Percentiles rank a stretch among this genome's conserved stretches.
phyloP scores from a whole-genome alignment of 1,140 invertebrate genomes.

The Ditylenchus dipsaci region DNA sequence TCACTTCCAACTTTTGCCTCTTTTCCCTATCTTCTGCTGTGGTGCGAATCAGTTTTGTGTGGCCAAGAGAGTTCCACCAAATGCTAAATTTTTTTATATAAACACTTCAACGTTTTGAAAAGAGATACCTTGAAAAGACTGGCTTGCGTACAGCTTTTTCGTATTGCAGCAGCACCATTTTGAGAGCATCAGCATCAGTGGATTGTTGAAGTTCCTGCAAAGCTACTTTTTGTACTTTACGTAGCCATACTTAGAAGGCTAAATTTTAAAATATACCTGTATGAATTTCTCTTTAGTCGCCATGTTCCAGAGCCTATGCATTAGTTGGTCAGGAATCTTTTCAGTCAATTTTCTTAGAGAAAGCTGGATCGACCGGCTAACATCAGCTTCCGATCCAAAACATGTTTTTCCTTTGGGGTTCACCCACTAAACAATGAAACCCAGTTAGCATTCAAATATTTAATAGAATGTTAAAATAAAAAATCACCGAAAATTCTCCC shows the following conservation, averaged over 20 bases:
- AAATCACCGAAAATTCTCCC: slow-evolving; percentile 39
- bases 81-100: not conserved
- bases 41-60: slow-evolving; percentile 30
- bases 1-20: slow-evolving; percentile 22
- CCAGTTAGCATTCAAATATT: not conserved
- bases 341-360: slow-evolving; percentile 31
- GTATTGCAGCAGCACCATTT: slow-evolving; percentile 30
- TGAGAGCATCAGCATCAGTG: not conserved
- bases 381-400: slow-evolving; percentile 22
- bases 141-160: slow-evolving; percentile 39
- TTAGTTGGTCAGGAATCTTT: slow-evolving; percentile 37
- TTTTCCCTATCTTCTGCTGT: slow-evolving; percentile 30
- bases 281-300: slow-evolving; percentile 28
- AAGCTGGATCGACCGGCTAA: slow-evolving; percentile 24
- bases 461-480: not conserved
- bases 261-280: not conserved
- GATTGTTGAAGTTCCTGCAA: slow-evolving; percentile 5
- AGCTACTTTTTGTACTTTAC: not conserved
- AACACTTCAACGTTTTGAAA: too few relatives aligned
- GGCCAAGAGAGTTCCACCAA: slow-evolving; percentile 44
- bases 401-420: slow-evolving; percentile 17
- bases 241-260: not conserved
- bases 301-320: slow-evolving; percentile 39
- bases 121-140: slow-evolving; percentile 24
- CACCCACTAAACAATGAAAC: slow-evolving; percentile 32